Conservation (phyloP, 2,797 vertebrate species). For the Danio choprae region DNA sequence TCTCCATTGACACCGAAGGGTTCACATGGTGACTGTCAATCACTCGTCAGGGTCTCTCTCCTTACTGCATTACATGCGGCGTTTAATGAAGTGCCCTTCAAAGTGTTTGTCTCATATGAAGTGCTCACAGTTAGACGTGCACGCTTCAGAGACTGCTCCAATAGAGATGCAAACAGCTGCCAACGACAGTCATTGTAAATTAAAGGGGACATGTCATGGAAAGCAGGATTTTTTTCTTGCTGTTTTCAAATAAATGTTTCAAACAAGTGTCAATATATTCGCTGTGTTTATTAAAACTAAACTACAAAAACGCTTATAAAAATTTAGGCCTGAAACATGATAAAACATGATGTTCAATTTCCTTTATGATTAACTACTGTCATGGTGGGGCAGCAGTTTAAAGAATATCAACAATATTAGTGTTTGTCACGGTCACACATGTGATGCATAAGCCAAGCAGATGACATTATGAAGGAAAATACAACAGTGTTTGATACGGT, state of each 20-base stretch:
- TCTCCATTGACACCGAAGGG: slow-evolving; percentile 34
- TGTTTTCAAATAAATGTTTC: neutral
- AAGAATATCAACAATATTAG: no score
- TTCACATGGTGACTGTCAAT: slow-evolving; percentile 46
- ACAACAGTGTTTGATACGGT: neutral
- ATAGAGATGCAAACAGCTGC: neutral
- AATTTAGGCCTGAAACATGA: neutral
- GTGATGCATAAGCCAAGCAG: neutral
- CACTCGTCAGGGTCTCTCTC: slow-evolving; percentile 41
- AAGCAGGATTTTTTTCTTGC: slow-evolving; percentile 9
- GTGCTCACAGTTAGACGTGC: slow-evolving; percentile 10
- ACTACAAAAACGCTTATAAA: neutral
- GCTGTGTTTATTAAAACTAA: neutral
- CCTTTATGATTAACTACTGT: neutral
- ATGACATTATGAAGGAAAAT: neutral
- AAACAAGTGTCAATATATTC: no score
- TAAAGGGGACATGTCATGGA: slow-evolving; percentile 5
- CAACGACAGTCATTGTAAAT: slow-evolving; percentile 10
- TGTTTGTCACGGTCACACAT: no score
- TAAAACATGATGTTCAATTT: neutral
- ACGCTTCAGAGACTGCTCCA: neutral
- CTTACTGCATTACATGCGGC: slow-evolving; percentile 3
- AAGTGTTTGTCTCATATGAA: slow-evolving; percentile 20
- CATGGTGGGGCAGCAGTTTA: neutral
- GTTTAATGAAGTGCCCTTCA: slow-evolving; percentile 43